Conservation (phyloP, 2,113 vertebrate species). For the Macroglossus sobrinus region DNA sequence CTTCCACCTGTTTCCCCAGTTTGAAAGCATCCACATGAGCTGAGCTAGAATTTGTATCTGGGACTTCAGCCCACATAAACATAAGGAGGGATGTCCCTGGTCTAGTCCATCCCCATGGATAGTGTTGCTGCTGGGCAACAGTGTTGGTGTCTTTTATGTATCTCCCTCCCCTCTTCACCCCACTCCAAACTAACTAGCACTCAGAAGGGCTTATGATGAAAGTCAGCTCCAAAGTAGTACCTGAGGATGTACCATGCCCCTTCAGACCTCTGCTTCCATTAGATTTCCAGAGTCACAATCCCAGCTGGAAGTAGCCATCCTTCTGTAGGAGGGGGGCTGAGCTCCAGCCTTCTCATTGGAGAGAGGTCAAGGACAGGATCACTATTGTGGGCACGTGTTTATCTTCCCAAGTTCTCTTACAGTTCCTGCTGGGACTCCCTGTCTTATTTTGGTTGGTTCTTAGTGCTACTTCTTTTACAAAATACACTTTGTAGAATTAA, state of each 20-base stretch:
- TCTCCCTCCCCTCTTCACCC: background rate
- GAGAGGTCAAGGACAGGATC: background rate
- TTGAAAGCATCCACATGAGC: constrained; percentile 70
- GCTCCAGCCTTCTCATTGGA: background rate
- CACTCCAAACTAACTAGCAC: background rate
- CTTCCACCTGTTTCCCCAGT: constrained; percentile 22
- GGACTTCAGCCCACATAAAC: constrained; percentile 43
- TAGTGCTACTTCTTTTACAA: constrained; percentile 82
- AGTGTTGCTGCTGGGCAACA: constrained; percentile 47
- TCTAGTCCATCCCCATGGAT: background rate
- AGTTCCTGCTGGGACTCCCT: constrained; percentile 67
- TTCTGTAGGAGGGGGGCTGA: background rate
- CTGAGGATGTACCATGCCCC: background rate
- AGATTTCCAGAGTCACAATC: background rate
- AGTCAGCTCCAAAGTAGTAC: background rate
- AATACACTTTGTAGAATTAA: constrained; percentile 84
- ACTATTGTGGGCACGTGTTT: background rate
- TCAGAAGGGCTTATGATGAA: background rate
- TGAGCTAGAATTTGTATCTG: constrained; percentile 51
- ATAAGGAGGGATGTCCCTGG: background rate
- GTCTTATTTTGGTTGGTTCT: constrained; percentile 73
- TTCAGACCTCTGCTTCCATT: background rate
- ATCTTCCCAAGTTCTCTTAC: constrained; percentile 61
- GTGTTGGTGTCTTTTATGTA: constrained; percentile 65
- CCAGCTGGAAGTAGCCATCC: background rate